Conservation (phyloP, 2,888 invertebrate species). For the Epiblema foenella region DNA sequence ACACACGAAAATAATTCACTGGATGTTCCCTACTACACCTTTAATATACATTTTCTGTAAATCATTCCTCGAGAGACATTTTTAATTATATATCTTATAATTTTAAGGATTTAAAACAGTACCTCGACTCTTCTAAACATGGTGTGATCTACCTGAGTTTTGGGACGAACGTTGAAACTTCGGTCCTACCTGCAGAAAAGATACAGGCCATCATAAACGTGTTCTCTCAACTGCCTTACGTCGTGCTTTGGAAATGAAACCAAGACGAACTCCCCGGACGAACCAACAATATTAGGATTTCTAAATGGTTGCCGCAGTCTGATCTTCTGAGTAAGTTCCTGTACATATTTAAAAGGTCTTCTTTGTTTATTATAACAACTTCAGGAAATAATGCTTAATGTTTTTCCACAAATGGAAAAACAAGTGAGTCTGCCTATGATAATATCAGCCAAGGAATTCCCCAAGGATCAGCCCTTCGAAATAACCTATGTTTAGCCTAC, state of each 20-base stretch:
- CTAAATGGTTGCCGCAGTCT: conserved; percentile 11
- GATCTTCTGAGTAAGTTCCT: conserved; percentile 12
- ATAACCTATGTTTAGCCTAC: no score
- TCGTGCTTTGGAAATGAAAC: conserved; percentile 73
- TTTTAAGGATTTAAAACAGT: conserved; percentile 62
- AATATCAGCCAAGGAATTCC: no score
- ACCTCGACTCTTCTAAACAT: conserved; percentile 64
- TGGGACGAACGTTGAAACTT: conserved; percentile 67
- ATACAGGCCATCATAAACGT: conserved; percentile 60
- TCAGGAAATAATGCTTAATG: no score
- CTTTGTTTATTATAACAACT: no score
- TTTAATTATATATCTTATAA: not conserved
- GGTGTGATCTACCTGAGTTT: conserved; percentile 77
- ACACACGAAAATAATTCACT: no score
- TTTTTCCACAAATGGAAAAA: no score
- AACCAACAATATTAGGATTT: conserved; percentile 60
- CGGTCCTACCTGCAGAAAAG: conserved; percentile 59
- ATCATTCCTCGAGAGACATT: no score
- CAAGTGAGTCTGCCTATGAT: no score
- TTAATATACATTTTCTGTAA: no score
- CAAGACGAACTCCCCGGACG: conserved; percentile 54
- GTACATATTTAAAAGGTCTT: no score
- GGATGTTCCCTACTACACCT: no score
- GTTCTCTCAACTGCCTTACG: conserved; percentile 67
- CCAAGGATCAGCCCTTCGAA: no score